Evolutionary conservation across 2,888 invertebrate species (phyloP).

Genomic region (Lasioglossum marginatum): DNA sequence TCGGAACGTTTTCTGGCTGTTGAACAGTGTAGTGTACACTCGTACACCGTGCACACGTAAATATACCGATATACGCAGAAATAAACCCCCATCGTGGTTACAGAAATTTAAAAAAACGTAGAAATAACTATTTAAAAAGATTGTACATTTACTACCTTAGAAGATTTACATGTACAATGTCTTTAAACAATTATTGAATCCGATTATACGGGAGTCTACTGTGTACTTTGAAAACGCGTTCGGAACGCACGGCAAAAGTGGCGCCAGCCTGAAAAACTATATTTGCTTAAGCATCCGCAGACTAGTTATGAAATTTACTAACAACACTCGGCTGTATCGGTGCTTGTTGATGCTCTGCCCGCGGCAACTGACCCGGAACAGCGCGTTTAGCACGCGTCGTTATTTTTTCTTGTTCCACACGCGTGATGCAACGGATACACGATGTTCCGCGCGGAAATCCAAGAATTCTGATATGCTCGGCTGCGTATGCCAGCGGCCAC

Average conservation of each 20-base stretch:
- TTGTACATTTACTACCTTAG: no score
- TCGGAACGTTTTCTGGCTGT: no score
- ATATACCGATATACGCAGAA: no score
- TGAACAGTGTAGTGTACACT: no score
- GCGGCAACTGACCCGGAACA: constrained; percentile 69
- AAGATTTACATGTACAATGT: background rate
- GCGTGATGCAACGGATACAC: constrained; percentile 41
- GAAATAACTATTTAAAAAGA: no score
- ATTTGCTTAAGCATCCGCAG: background rate
- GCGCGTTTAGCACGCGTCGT: constrained; percentile 59
- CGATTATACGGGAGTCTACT: background rate
- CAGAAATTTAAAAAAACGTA: no score
- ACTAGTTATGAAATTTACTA: background rate
- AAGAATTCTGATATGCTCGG: constrained; percentile 67
- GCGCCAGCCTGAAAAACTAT: background rate
- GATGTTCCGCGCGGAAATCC: constrained; percentile 62
- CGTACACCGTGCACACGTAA: no score
- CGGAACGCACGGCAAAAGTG: background rate
- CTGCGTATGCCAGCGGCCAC: constrained; percentile 27
- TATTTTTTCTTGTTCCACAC: constrained; percentile 63
- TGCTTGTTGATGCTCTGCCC: background rate
- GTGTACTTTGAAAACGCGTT: background rate
- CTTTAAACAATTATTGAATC: background rate
- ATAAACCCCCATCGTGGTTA: no score
- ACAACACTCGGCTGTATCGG: background rate